phyloP scores from a whole-genome alignment of 2,888 invertebrate species.

The Lapara coniferarum region DNA sequence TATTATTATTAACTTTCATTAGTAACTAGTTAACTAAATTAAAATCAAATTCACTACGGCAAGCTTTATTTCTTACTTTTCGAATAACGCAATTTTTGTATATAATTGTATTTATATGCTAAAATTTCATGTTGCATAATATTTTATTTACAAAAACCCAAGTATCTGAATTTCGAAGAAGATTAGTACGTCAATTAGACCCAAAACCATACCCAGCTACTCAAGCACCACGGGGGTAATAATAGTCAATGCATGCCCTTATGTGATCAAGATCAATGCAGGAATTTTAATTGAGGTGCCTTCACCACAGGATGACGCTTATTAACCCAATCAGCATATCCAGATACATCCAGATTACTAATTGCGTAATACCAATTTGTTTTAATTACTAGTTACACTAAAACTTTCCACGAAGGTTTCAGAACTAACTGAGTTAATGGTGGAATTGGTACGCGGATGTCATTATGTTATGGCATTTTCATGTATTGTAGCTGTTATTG shows the following conservation, averaged over 20 bases:
- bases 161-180: too few species aligned
- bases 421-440: background rate
- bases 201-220: background rate
- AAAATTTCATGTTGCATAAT: too few species aligned
- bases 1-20: too few species aligned
- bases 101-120: too few species aligned
- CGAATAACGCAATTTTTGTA: too few species aligned
- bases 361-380: slow-evolving; percentile 7
- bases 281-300: slow-evolving; percentile 2
- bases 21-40: too few species aligned
- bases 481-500: background rate
- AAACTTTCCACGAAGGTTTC: background rate
- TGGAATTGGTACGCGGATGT: too few species aligned
- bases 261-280: slow-evolving; percentile 11
- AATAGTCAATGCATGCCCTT: background rate
- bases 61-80: too few species aligned
- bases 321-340: slow-evolving; percentile 2
- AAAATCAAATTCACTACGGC: too few species aligned
- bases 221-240: background rate
- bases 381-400: background rate
- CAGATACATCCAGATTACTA: slow-evolving; percentile 3
- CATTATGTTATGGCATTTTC: background rate
- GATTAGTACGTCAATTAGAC: background rate
- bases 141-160: too few species aligned
- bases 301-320: background rate